Conservation (phyloP, 1,140 invertebrate genomes). For the Brachionus rotundiformis region DNA sequence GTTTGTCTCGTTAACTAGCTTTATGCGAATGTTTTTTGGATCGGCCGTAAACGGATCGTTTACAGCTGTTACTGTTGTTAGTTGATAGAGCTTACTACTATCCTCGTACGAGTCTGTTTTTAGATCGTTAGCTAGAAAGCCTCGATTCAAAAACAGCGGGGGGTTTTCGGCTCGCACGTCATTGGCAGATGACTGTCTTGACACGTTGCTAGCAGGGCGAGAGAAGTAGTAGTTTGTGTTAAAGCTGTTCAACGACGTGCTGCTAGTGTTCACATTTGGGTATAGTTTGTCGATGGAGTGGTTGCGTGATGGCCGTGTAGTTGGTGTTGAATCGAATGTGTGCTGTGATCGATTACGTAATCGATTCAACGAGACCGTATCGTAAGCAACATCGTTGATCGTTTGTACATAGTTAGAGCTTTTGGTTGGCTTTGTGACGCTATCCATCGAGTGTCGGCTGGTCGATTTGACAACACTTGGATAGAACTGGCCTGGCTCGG, state of each 20-base stretch:
- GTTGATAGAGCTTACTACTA: too few relatives aligned
- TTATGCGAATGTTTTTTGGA: slow-evolving; percentile 10
- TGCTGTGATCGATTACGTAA: slow-evolving; percentile 8
- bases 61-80: too few relatives aligned
- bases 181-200: slow-evolving; percentile 9
- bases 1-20: not conserved
- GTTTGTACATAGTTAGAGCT: not conserved
- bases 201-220: not conserved
- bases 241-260: slow-evolving; percentile 8
- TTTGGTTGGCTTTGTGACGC: not conserved
- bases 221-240: not conserved
- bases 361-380: not conserved
- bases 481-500: not conserved
- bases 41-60: too few relatives aligned
- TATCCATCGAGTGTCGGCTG: not conserved
- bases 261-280: not conserved
- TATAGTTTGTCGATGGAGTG: not conserved
- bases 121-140: not conserved
- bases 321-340: not conserved
- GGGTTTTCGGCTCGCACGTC: slow-evolving; percentile 2
- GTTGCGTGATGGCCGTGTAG: not conserved
- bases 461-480: not conserved
- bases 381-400: not conserved
- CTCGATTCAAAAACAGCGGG: not conserved
- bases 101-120: not conserved